Evolutionary conservation across 2,113 vertebrate species (phyloP).

Genomic region (Crocuta crocuta): DNA sequence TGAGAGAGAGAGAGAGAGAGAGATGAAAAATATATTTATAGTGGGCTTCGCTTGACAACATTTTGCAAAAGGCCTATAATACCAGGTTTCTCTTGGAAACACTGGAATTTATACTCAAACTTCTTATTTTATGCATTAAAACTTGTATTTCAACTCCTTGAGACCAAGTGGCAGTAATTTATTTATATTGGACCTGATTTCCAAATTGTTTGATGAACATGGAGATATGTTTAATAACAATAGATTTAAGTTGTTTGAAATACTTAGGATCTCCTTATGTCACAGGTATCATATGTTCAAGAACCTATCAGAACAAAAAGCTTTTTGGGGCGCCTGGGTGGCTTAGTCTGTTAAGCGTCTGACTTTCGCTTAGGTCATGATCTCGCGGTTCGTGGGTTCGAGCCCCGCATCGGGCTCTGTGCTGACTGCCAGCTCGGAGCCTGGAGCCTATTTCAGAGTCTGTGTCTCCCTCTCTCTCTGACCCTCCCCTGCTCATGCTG

Average conservation of each 20-base stretch:
- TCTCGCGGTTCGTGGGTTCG: too few relatives aligned
- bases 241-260: neutral
- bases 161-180: neutral
- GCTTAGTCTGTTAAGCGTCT: too few relatives aligned
- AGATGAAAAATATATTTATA: neutral
- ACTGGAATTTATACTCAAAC: neutral
- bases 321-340: too few relatives aligned
- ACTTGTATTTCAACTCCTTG: neutral
- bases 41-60: neutral
- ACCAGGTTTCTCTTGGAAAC: neutral
- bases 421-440: too few relatives aligned
- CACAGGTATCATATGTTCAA: neutral
- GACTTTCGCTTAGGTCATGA: too few relatives aligned
- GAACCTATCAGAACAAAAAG: too few relatives aligned
- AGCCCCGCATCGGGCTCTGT: too few relatives aligned
- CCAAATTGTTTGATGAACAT: neutral
- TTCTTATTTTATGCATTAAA: neutral
- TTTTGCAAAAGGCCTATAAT: neutral
- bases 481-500: too few relatives aligned
- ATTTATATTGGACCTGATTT: neutral
- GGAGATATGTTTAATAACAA: neutral
- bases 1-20: too few relatives aligned
- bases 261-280: neutral
- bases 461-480: too few relatives aligned
- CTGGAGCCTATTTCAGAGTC: too few relatives aligned